phyloP scores from a whole-genome alignment of 1,140 invertebrate genomes.

The Dendrolimus punctatus region DNA sequence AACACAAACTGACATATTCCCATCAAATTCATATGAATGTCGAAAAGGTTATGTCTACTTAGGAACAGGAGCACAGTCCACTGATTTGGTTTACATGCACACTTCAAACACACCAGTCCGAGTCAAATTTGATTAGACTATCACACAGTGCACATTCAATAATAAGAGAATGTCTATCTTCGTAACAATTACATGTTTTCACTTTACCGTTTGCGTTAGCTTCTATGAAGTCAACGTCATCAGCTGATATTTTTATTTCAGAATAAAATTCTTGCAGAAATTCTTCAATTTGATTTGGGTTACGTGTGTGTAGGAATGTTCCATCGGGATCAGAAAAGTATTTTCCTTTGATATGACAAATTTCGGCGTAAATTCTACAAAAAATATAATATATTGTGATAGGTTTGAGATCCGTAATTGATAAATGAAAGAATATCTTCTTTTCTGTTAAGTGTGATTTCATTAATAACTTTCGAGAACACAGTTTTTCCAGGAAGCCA shows the following conservation, averaged over 20 bases:
- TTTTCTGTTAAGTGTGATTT: background rate
- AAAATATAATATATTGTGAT: background rate
- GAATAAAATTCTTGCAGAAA: conserved; percentile 76
- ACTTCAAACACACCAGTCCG: no score
- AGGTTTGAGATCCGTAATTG: background rate
- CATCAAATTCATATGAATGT: no score
- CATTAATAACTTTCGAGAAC: background rate
- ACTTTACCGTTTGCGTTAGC: conserved; percentile 75
- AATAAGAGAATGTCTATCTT: background rate
- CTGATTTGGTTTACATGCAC: no score
- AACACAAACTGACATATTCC: no score
- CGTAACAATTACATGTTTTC: background rate
- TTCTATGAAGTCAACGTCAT: conserved; percentile 79
- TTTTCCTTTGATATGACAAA: conserved; percentile 75
- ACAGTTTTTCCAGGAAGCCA: no score
- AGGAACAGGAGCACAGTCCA: no score
- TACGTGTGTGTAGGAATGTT: conserved; percentile 28
- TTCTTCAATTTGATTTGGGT: conserved; percentile 68
- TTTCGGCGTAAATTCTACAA: conserved; percentile 73
- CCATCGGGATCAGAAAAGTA: conserved; percentile 1
- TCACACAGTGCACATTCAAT: no score
- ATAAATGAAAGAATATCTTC: no score
- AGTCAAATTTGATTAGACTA: no score
- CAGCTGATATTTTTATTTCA: conserved; percentile 74
- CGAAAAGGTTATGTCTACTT: no score